Evolutionary conservation across 2,888 invertebrate species (phyloP), one percentile per base, ranked within the genome.

Genomic region (Monoplex corrugatus): DNA sequence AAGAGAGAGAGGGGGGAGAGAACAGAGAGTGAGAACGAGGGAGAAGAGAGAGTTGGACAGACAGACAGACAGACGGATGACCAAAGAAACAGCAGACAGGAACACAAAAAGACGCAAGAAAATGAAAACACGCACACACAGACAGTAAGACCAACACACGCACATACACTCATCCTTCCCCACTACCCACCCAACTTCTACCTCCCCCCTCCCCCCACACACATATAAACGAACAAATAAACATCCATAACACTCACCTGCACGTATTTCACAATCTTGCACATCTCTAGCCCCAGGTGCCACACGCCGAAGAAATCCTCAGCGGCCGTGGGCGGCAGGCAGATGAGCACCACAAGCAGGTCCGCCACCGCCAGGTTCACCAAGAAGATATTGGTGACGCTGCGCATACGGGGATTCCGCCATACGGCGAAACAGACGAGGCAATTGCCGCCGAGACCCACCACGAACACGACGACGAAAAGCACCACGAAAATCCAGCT

Each of bases 261-360:
- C 93, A 98, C 97, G 95, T 98, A 98, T n/a, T 98, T 97, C 32
- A 98, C 97, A 90, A 98, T 97, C 95, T 98, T 98, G 97, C 99
- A 99, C 97, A 98, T 97, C 0, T 97, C 97, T 0, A 97, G 97
- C 0, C 98, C 98, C 92, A 99, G 97, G 96, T 98, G 98, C 98
- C 99, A 99, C 0, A 98, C 98, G 95, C 98, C 98, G 0, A 98
- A 98, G 80, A 98, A 98, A 95, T 99, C 98, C 97, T 98, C 98
- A 19, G 98, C 96, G 72, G 98, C 98, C 0, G 98, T 98, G 0
- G 98, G 98, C 0, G 98, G 98, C 92, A 98, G 96, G 95, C 98
- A 99, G 92, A 98, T 97, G 87, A 98, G 96, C 75, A 99, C 98
- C 91, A 99, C 98, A 96, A 98, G 97, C 94, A 99, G 98, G 95